Base-by-base conservation (phyloP, 2,888 invertebrate species). In the Pyrrhosoma nymphula region DNA sequence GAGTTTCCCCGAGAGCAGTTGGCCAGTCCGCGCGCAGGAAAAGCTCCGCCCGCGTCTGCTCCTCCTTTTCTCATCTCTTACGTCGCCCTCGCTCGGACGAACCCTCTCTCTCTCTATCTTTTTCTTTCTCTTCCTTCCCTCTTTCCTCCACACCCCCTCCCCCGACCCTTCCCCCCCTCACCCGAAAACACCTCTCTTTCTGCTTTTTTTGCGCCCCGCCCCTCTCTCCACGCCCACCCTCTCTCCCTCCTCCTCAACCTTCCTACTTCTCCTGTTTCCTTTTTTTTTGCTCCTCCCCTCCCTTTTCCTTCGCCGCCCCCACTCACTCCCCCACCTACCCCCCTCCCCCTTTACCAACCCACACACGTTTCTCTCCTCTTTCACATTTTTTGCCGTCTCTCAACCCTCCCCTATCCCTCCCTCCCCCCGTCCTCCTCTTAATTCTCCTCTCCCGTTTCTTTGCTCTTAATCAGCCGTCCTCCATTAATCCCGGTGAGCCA, bases 391-490 rank as follows among this genome's bases (percentile, higher is more conserved):
- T 56, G 35, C 89, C 56, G 20, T 16, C 55, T 89, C 16, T 16
- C n/a, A 1, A 55, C 10, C 2, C 20, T 2, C 20, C 47, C 47
- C 20, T 3, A 0, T n/a, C 26, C 69, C 16, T 26, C 47, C 47
- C 16, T 10, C 23, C 69, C 55, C 47, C 69, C 39, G 23, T 55
- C 90, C 56, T 56, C 90, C 90, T 60, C 91, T 91, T 91, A 91
- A 91, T 91, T 91, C 91, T 91, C 63, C 93, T 93, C 93, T 93
- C 93, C 93, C 35, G 93, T 93, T 93, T 93, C 93, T 93, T 93
- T 93, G 93, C 93, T 93, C 93, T 93, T 93, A 93, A 93, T 93
- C 93, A 93, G 93, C 93, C 93, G 93, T 93, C 93, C 93, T 75
- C 93, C 93, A 93, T 93, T 93, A 93, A 93, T 93, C 93, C 93